Evolutionary conservation across 2,888 invertebrate species (phyloP), one percentile per base, ranked within the genome.

Genomic region (Cantharis rustica): DNA sequence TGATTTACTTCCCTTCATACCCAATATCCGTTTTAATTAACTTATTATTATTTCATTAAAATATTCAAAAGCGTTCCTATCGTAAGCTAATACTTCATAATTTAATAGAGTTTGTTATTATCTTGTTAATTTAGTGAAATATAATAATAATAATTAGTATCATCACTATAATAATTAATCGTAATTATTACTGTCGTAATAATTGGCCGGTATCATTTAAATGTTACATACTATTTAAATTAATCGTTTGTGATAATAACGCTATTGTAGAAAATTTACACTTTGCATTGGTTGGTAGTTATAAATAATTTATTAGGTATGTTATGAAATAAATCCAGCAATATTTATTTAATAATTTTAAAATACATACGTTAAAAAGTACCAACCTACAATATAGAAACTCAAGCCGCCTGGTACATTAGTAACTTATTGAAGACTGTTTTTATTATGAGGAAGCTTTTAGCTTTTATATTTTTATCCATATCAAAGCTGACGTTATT

Each of bases 371-470:
- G 13, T 16, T 66, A 20, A 66, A 66, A 66, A 66, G 64, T 31
- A 31, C 64, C 47, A 23, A 62, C 16, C 9, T 61, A 61, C 15
- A 70, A 64, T 17, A 26, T 64, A 27, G 64, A 68, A 73, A 73
- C 27, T 61, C 68, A 13, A 69, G 15, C 13, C 64, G 70, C 69
- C 66, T 66, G 15, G 69, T 74, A 74, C 74, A 71, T 74, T 74
- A 74, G 23, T 16, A 74, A 74, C 61, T 70, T 74, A 71, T 10
- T 9, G 47, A 70, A 74, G 70, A 63, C 64, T 74, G 70, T 20
- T 74, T 74, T 70, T 74, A 63, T 74, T 74, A 63, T 26, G 63
- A 62, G 64, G 61, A 66, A 61, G 70, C 70, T 74, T 74, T 71
- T 74, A 71, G 62, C 73, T 73, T 16, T 26, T 61, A 72, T 69